A percentile compares a stretch with the other conserved stretches of the same genome.
Evolutionary conservation across 2,113 vertebrate genomes (phyloP).

Genomic region (pig (Sus scrofa)): T2T-Sscrofa CM000822.6:78290001-78290500

Average conservation of each 20-base stretch:
- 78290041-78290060: not conserved
- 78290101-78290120: not conserved
- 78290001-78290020: not conserved
- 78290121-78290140: not conserved
- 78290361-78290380: too few relatives aligned
- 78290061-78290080: not conserved
- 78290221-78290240: not conserved
- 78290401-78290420: not conserved
- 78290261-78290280: not conserved
- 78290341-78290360: not conserved
- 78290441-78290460: not conserved
- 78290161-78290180: not conserved
- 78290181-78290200: not conserved
- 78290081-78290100: not conserved
- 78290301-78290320: accelerated
- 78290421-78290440: not conserved
- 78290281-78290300: accelerated
- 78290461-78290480: accelerated
- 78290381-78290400: not conserved
- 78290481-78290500: not conserved
- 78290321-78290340: too few relatives aligned
- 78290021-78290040: accelerated
- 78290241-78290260: too few relatives aligned
- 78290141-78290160: not conserved
- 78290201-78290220: not conserved